Evolutionary conservation across 2,888 invertebrate species (phyloP).

Genomic region (Trichacis sp.): DNA sequence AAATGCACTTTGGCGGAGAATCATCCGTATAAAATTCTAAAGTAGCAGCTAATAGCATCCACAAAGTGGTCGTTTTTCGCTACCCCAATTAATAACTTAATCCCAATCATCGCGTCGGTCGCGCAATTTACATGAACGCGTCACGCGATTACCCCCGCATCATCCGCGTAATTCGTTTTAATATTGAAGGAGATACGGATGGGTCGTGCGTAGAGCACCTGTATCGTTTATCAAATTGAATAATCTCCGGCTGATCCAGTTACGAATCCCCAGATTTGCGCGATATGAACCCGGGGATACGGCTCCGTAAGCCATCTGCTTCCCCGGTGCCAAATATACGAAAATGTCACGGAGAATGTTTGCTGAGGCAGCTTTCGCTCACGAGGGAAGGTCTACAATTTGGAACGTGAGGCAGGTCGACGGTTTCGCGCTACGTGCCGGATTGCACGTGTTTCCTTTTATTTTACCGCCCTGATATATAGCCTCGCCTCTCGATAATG

Average conservation of each 20-base stretch:
- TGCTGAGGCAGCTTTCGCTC: conserved; percentile 39
- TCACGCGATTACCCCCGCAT: background rate
- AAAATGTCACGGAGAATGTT: conserved; percentile 34
- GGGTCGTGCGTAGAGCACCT: conserved; percentile 20
- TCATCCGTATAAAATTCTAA: no score
- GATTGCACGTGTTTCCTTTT: conserved; percentile 31
- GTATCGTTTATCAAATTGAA: conserved; percentile 31
- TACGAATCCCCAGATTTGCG: conserved; percentile 34
- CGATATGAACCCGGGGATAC: conserved; percentile 22
- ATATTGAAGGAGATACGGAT: background rate
- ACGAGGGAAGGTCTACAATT: conserved; percentile 28
- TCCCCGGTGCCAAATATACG: conserved; percentile 38
- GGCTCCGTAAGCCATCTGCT: conserved; percentile 35
- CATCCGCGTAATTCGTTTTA: background rate
- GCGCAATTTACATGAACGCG: background rate
- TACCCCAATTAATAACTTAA: no score
- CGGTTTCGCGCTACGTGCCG: conserved; percentile 23
- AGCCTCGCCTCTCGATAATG: conserved; percentile 13
- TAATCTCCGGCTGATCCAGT: conserved; percentile 26
- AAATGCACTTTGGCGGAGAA: no score
- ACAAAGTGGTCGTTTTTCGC: no score
- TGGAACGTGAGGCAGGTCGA: conserved; percentile 22
- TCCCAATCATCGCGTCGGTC: background rate
- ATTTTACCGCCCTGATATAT: conserved; percentile 15
- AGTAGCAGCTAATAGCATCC: no score